Evolutionary conservation across 1,140 invertebrate genomes (phyloP).

Genomic region (Battus philenor): DNA sequence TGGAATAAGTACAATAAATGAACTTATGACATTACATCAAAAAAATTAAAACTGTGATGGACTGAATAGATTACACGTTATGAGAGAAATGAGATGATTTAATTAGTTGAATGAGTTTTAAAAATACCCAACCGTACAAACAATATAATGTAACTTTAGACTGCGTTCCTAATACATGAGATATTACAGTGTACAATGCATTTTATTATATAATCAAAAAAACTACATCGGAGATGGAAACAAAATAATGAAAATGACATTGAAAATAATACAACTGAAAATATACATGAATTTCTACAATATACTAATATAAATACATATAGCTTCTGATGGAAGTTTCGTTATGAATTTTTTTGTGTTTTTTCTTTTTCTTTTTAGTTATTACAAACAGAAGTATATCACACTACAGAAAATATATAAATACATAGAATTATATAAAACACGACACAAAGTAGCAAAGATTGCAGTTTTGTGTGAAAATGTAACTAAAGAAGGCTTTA

Average conservation of each 20-base stretch:
- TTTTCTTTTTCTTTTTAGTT: slow-evolving; percentile 63
- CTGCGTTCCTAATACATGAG: slow-evolving; percentile 31
- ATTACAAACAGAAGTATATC: slow-evolving; percentile 69
- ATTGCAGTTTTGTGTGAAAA: slow-evolving; percentile 53
- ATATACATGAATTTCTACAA: slow-evolving; percentile 61
- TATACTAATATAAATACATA: slow-evolving; percentile 68
- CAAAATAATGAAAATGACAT: slow-evolving; percentile 29
- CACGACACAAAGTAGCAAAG: slow-evolving; percentile 64
- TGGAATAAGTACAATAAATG: slow-evolving; percentile 74
- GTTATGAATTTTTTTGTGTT: slow-evolving; percentile 53
- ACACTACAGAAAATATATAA: slow-evolving; percentile 62
- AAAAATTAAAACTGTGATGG: slow-evolving; percentile 39
- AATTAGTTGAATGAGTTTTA: slow-evolving; percentile 59
- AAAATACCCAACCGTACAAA: slow-evolving; percentile 60
- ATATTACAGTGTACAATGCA: slow-evolving; percentile 20
- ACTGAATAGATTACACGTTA: slow-evolving; percentile 43
- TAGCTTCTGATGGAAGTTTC: slow-evolving; percentile 46
- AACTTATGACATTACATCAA: slow-evolving; percentile 56
- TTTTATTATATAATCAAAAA: slow-evolving; percentile 17
- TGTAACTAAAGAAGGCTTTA: slow-evolving; percentile 55
- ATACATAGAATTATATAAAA: slow-evolving; percentile 66
- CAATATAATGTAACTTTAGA: slow-evolving; percentile 32
- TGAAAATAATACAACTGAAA: slow-evolving; percentile 47
- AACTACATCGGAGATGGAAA: slow-evolving; percentile 31
- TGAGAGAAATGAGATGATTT: slow-evolving; percentile 42